Base-by-base conservation (phyloP, 53 echinoderm and acorn worm genomes). In the Astropecten irregularis region DNA sequence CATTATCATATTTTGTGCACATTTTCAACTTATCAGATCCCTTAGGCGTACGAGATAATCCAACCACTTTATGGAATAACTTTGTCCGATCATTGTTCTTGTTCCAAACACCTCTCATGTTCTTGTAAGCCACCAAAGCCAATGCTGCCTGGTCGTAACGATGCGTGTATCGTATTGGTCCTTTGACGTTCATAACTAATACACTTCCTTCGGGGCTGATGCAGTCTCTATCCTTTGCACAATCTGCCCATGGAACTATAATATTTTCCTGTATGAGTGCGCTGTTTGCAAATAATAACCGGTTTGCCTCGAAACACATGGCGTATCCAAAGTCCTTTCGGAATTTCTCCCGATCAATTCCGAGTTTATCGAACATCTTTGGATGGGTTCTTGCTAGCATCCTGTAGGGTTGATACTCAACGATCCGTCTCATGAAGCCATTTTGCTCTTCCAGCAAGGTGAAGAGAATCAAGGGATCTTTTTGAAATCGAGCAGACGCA, bases 301-400 rank as follows among this genome's bases (percentile, higher is more conserved):
- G 71, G 18, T 70, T 70, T 49, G 71, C 71, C 50, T 70, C 71
- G 32, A 70, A 49, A 29, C 49, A 70, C 49, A 50, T 27, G 50
- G 71, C 71, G 50, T 49, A 16, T 25, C 32, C 71, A 30, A 30
- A 16, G 49, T 20, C 71, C 29, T 28, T 49, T 18, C 15, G 14
- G 35, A 49, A 70, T 9, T 14, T 32, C 29, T 4, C 71, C 33
- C 28, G 26, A 33, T 70, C 71, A 21, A 70, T 32, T 2, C 71
- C 71, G 3, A 70, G 50, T 32, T 48, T 49, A 29, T 32, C 7
- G 49, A 70, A 70, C 71, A 70, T 70, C 50, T 48, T 15, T 21
- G 71, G 71, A 30, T 70, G 49, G 18, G 71, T 70, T 16, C 71
- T 28, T 15, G 26, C 29, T 31, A 60, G 60, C 30, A 60, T 60